phyloP scores from a whole-genome alignment of 2,888 invertebrate species.

The Balanococcus diminutus region DNA sequence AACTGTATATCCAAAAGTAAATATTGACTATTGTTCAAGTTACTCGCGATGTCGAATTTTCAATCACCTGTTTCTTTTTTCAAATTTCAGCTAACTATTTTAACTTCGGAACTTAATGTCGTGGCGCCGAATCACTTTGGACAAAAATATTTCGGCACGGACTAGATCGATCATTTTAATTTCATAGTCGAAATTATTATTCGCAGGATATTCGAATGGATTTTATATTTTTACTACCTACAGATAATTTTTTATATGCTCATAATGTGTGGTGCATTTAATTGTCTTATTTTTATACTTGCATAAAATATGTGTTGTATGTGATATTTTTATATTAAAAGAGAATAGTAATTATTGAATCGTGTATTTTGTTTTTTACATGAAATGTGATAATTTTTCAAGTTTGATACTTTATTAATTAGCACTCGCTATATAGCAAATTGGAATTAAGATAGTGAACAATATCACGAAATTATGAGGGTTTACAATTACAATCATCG shows the following conservation, averaged over 20 bases:
- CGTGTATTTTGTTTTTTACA: neutral
- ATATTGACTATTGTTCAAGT: neutral
- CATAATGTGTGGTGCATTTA: constrained; percentile 18
- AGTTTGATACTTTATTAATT: too few relatives aligned
- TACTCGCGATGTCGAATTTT: neutral
- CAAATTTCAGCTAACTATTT: constrained; percentile 79
- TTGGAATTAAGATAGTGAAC: too few relatives aligned
- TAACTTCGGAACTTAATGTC: constrained; percentile 93
- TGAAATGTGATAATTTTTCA: too few relatives aligned
- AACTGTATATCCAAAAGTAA: constrained; percentile 77
- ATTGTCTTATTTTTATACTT: constrained; percentile 24
- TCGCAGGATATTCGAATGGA: neutral
- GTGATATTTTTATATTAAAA: constrained; percentile 34
- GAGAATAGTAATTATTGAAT: neutral
- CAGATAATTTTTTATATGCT: constrained; percentile 17
- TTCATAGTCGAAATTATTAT: neutral
- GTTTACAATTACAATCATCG: too few relatives aligned
- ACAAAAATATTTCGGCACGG: constrained; percentile 98
- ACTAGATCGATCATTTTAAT: constrained; percentile 64
- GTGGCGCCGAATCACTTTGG: constrained; percentile 98
- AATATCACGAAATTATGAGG: too few relatives aligned
- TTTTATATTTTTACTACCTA: constrained; percentile 13
- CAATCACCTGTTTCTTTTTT: neutral
- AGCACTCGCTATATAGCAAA: too few relatives aligned
- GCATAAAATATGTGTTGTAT: neutral